A percentile compares a stretch with the other conserved stretches of the same genome.
phyloP scores from a whole-genome alignment of 2,888 invertebrate species.

The Aricia artaxerxes region DNA sequence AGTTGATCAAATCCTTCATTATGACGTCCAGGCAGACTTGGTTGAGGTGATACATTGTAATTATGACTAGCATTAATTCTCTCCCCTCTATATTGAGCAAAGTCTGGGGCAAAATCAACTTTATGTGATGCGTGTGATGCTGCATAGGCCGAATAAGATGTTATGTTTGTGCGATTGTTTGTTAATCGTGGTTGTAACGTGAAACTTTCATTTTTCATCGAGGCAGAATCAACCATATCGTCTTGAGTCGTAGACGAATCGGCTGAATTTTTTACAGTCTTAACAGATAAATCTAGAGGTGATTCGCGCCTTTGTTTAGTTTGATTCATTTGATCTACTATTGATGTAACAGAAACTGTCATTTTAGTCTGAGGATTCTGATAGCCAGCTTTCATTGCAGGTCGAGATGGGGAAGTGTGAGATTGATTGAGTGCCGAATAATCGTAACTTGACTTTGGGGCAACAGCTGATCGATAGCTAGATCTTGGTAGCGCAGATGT shows the following conservation, averaged over 20 bases:
- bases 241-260: conserved; percentile 92
- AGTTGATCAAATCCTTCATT: conserved; percentile 63
- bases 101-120: conserved; percentile 90
- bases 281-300: conserved; percentile 92
- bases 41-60: conserved; percentile 51
- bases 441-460: conserved; percentile 64
- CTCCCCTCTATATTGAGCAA: conserved; percentile 74
- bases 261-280: conserved; percentile 92
- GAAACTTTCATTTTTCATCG: conserved; percentile 61
- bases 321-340: conserved; percentile 75
- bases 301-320: conserved; percentile 85
- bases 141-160: conserved; percentile 51
- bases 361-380: conserved; percentile 69
- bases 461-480: conserved; percentile 56
- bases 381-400: conserved; percentile 62
- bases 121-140: conserved; percentile 85
- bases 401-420: conserved; percentile 65
- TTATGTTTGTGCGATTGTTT: conserved; percentile 50
- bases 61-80: conserved; percentile 53
- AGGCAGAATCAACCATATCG: conserved; percentile 75
- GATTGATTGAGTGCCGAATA: conserved; percentile 58
- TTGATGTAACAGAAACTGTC: conserved; percentile 74
- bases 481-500: conserved; percentile 54
- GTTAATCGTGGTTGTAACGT: conserved; percentile 59
- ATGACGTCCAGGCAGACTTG: conserved; percentile 55